These are phyloP conservation scores for Smittia aterrima DNA, from an alignment of 2,888 invertebrate genomes.

Conservation along the genomic window DNA sequence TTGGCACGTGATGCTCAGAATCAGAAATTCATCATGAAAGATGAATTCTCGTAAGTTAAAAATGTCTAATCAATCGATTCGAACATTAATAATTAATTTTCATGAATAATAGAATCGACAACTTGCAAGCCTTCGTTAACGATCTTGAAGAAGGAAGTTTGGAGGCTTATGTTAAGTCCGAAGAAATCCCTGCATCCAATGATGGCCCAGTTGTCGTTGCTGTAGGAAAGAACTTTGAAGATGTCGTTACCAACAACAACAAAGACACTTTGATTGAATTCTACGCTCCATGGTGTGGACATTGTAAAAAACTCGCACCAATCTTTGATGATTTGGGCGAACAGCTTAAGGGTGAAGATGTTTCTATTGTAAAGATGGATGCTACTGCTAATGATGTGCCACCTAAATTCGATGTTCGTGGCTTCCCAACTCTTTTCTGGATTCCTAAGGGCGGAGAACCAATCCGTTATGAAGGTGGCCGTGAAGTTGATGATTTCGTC, in stretches of 20 bases:
- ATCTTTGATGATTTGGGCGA: slow-evolving; percentile 91
- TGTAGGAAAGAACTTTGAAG: slow-evolving; percentile 96
- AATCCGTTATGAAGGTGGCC: slow-evolving; percentile 87
- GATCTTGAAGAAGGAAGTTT: slow-evolving; percentile 78
- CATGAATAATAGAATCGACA: slow-evolving; percentile 67
- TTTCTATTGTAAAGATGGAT: slow-evolving; percentile 95
- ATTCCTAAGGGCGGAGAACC: slow-evolving; percentile 81
- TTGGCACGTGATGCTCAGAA: slow-evolving; percentile 78
- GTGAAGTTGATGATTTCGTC: slow-evolving; percentile 89
- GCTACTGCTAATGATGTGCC: slow-evolving; percentile 99
- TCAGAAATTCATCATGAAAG: slow-evolving; percentile 85
- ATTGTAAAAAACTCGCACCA: slow-evolving; percentile 95
- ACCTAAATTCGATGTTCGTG: slow-evolving; percentile 81
- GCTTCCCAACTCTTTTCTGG: slow-evolving; percentile 98
- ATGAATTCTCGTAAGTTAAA: slow-evolving; percentile 76
- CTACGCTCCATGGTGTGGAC: slow-evolving; percentile 96
- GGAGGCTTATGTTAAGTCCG: slow-evolving; percentile 93
- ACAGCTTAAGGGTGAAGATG: slow-evolving; percentile 80
- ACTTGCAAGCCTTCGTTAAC: slow-evolving; percentile 78
- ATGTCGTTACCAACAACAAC: slow-evolving; percentile 83
- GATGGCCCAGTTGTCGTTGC: slow-evolving; percentile 82
- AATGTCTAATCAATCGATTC: slow-evolving; percentile 43
- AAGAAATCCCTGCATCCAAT: slow-evolving; percentile 82
- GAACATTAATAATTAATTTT: neutral
- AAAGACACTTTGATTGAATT: slow-evolving; percentile 96